phyloP scores from a whole-genome alignment of 2,797 vertebrate genomes.

The Anableps anableps region DNA sequence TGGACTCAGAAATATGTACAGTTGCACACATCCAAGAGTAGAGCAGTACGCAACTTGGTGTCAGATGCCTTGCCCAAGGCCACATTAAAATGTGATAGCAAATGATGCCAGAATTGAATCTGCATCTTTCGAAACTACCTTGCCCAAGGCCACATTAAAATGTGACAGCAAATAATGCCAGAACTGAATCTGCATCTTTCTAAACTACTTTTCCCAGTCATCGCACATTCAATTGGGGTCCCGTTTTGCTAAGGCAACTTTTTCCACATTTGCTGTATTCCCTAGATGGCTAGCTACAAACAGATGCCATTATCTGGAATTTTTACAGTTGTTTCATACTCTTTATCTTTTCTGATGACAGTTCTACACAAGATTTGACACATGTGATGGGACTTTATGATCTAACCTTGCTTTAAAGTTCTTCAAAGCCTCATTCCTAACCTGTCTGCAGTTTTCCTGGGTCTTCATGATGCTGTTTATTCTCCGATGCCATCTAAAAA shows the following conservation, averaged over 20 bases:
- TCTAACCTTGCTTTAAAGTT: neutral
- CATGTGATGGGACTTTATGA: neutral
- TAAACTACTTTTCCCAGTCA: neutral
- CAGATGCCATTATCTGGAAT: neutral
- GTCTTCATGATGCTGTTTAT: neutral
- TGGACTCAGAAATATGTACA: neutral
- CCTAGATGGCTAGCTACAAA: neutral
- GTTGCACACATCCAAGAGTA: too few relatives aligned
- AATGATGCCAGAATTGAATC: too few relatives aligned
- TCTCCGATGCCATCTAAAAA: neutral
- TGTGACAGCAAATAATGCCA: neutral
- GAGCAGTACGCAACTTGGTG: too few relatives aligned
- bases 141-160: neutral
- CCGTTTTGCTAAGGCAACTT: neutral
- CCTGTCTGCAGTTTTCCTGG: neutral
- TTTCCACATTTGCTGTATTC: neutral
- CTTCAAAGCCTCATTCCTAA: neutral
- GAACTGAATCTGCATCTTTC: neutral
- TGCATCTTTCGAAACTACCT: neutral
- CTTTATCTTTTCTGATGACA: neutral
- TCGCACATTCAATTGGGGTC: neutral
- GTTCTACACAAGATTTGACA: neutral
- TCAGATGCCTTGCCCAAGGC: too few relatives aligned
- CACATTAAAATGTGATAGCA: too few relatives aligned
- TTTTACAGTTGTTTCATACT: neutral